Percentiles rank a stretch among this genome's conserved stretches.
phyloP scores from a whole-genome alignment of 2,888 invertebrate species.

The Micoletzkya japonica region DNA sequence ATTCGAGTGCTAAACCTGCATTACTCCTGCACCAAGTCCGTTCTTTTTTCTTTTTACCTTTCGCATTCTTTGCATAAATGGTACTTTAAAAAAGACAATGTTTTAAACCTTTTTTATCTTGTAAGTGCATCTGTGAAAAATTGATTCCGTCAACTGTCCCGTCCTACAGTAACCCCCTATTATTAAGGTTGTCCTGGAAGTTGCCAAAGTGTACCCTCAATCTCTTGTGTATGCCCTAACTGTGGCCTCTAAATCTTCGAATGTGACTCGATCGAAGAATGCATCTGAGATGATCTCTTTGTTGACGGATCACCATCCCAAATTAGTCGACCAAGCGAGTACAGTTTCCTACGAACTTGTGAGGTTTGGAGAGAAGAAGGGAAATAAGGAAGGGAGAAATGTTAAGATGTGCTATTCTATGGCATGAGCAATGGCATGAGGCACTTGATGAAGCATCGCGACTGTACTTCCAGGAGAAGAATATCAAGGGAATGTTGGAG shows the following conservation, averaged over 20 bases:
- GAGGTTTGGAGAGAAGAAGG: conserved; percentile 42
- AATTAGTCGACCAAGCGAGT: conserved; percentile 85
- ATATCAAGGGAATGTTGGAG: conserved; percentile 93
- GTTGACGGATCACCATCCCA: conserved; percentile 91
- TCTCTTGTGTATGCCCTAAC: conserved; percentile 95
- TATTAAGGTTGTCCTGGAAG: conserved; percentile 29
- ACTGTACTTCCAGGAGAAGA: conserved; percentile 91
- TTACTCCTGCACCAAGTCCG: conserved; percentile 84
- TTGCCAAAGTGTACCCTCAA: conserved; percentile 53
- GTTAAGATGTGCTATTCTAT: conserved; percentile 78
- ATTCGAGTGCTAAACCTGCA: conserved; percentile 81
- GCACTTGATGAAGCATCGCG: conserved; percentile 72
- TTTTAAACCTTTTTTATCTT: no score
- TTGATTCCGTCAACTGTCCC: background rate
- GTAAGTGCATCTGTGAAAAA: background rate
- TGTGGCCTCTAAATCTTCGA: conserved; percentile 92
- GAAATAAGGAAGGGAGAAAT: background rate
- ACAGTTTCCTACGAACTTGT: conserved; percentile 85
- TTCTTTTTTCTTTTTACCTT: no score
- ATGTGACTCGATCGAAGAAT: conserved; percentile 80
- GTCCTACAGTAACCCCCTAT: no score
- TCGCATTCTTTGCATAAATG: no score
- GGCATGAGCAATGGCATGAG: conserved; percentile 99
- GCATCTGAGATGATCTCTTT: conserved; percentile 91
- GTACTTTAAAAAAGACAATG: no score